Percentiles rank a stretch among this genome's conserved stretches.
phyloP scores from a whole-genome alignment of 1,140 invertebrate species.

The Tetraneura akinire region DNA sequence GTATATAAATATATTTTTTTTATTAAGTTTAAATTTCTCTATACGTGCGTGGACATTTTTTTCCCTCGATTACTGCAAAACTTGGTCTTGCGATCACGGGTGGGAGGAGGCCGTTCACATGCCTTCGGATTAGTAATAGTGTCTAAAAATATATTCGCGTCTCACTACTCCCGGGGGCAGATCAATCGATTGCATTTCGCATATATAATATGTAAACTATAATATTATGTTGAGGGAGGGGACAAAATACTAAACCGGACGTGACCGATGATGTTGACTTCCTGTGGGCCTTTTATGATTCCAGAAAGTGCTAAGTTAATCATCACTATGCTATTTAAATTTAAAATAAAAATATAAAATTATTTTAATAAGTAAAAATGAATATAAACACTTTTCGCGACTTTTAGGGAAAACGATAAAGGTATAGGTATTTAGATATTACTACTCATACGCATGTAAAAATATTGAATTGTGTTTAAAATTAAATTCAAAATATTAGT shows the following conservation, averaged over 20 bases:
- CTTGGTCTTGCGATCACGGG: not conserved
- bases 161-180: conserved; percentile 37
- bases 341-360: too few relatives aligned
- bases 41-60: conserved; percentile 28
- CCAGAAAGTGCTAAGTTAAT: conserved; percentile 39
- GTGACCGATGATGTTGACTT: conserved; percentile 47
- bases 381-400: not conserved
- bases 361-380: not conserved
- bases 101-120: conserved; percentile 31
- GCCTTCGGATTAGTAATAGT: conserved; percentile 38
- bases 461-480: not conserved
- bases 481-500: not conserved
- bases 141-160: conserved; percentile 49
- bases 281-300: conserved; percentile 46
- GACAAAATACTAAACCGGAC: conserved; percentile 34
- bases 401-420: not conserved
- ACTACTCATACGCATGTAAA: not conserved
- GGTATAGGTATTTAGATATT: too few relatives aligned
- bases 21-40: conserved; percentile 46
- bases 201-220: not conserved
- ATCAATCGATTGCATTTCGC: conserved; percentile 47
- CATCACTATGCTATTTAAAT: conserved; percentile 29
- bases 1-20: conserved; percentile 42
- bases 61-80: conserved; percentile 26
- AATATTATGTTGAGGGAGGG: not conserved